phyloP scores from a whole-genome alignment of 2,113 vertebrate genomes.

The Sapajus apella region DNA sequence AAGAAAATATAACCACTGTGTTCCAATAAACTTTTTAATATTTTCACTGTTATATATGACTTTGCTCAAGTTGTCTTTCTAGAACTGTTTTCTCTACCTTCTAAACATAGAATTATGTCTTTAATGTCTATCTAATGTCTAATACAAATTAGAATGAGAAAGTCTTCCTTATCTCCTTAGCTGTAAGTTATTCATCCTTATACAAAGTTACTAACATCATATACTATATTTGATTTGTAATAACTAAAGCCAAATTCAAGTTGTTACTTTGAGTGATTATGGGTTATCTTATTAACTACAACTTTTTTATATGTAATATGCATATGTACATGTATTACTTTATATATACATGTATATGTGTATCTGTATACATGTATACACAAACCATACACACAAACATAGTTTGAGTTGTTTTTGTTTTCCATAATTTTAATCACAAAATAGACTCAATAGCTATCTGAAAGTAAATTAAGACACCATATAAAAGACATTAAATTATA shows the following conservation, averaged over 20 bases:
- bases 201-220: not conserved
- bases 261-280: not conserved
- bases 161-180: not conserved
- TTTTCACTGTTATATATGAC: accelerated
- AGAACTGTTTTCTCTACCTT: not conserved
- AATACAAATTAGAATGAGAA: not conserved
- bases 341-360: not conserved
- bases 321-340: not conserved
- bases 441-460: not conserved
- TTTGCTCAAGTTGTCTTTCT: not conserved
- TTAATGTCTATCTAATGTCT: not conserved
- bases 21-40: not conserved
- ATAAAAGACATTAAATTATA: not conserved
- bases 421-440: not conserved
- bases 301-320: not conserved
- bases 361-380: too few relatives aligned
- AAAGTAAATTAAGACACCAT: not conserved
- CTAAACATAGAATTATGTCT: not conserved
- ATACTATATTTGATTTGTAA: not conserved
- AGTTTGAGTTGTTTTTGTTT: not conserved
- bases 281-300: not conserved
- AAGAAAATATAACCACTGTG: not conserved
- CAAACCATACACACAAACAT: too few relatives aligned
- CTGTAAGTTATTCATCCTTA: not conserved
- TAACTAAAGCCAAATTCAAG: slow-evolving; percentile 4